Percentiles rank a stretch among this genome's conserved stretches.
phyloP scores from a whole-genome alignment of 2,888 invertebrate species.

The Oxyteleia sp. region DNA sequence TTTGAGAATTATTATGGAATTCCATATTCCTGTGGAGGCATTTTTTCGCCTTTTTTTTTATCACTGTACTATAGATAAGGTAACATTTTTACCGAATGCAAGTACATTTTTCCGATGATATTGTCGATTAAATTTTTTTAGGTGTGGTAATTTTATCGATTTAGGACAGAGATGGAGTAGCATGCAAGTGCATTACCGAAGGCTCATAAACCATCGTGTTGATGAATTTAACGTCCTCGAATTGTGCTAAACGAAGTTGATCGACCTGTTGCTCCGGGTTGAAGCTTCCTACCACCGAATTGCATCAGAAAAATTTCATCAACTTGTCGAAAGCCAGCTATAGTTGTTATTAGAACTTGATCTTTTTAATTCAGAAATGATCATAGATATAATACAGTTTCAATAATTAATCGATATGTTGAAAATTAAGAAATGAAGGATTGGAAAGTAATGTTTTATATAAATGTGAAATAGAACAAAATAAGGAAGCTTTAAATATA shows the following conservation, averaged over 20 bases:
- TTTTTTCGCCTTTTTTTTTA: too few species aligned
- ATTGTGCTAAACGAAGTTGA: not conserved
- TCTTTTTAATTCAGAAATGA: too few species aligned
- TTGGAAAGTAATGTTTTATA: too few species aligned
- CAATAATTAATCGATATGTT: too few species aligned
- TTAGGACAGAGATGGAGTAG: not conserved
- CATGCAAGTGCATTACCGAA: conserved; percentile 2
- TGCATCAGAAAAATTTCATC: not conserved
- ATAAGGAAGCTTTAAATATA: too few species aligned
- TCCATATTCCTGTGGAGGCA: conserved; percentile 21
- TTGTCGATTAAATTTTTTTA: not conserved
- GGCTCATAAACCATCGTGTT: conserved; percentile 1
- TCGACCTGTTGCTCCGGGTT: conserved; percentile 2
- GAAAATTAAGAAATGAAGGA: too few species aligned
- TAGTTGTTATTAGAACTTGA: too few species aligned
- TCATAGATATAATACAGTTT: too few species aligned
- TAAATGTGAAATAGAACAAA: too few species aligned
- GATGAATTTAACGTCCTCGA: not conserved
- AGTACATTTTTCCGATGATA: not conserved
- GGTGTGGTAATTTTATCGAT: not conserved
- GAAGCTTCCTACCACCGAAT: not conserved
- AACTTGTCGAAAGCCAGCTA: too few species aligned
- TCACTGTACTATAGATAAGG: not conserved
- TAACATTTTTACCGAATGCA: not conserved
- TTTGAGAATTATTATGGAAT: conserved; percentile 31